Percentiles rank a stretch among this genome's conserved stretches.
These are phyloP conservation scores for Halcyon senegalensis DNA, from an alignment of 2,113 vertebrate genomes.

Conservation along the genomic window DNA sequence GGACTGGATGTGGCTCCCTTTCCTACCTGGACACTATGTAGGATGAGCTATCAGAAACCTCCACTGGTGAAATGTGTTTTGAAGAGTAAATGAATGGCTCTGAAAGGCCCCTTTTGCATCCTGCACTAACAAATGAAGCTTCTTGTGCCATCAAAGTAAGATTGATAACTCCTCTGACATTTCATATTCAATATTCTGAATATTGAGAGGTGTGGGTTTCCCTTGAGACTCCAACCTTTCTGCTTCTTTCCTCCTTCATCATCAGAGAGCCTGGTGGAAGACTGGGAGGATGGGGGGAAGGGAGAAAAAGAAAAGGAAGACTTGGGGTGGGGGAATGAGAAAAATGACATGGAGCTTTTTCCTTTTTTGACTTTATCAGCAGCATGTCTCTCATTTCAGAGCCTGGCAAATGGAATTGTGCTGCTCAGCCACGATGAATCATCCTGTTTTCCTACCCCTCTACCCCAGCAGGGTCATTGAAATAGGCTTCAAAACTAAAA, in stretches of 20 bases:
- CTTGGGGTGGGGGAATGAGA: slow-evolving; percentile 50
- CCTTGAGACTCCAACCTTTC: slow-evolving; percentile 70
- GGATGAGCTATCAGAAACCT: slow-evolving; percentile 65
- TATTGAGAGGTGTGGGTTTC: slow-evolving; percentile 81
- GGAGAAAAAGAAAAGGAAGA: neutral
- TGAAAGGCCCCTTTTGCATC: slow-evolving; percentile 77
- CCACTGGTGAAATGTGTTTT: slow-evolving; percentile 78
- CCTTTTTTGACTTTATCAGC: slow-evolving; percentile 83
- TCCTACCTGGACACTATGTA: neutral
- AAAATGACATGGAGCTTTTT: slow-evolving; percentile 64
- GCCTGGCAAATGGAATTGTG: slow-evolving; percentile 82
- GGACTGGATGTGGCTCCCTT: neutral
- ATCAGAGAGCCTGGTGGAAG: slow-evolving; percentile 72
- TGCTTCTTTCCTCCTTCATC: slow-evolving; percentile 52
- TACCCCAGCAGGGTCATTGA: slow-evolving; percentile 50
- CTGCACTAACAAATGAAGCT: slow-evolving; percentile 85
- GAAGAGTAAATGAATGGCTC: slow-evolving; percentile 82
- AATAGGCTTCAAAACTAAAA: slow-evolving; percentile 84
- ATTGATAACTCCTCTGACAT: slow-evolving; percentile 87
- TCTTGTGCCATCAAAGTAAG: slow-evolving; percentile 83
- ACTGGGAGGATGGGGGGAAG: neutral
- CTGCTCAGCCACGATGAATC: slow-evolving; percentile 80
- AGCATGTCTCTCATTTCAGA: slow-evolving; percentile 82
- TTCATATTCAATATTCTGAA: slow-evolving; percentile 86
- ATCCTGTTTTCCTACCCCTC: neutral